These are phyloP conservation scores for Drosophila meridiana DNA, from an alignment of 2,888 invertebrate species.

Conservation along the genomic window DNA sequence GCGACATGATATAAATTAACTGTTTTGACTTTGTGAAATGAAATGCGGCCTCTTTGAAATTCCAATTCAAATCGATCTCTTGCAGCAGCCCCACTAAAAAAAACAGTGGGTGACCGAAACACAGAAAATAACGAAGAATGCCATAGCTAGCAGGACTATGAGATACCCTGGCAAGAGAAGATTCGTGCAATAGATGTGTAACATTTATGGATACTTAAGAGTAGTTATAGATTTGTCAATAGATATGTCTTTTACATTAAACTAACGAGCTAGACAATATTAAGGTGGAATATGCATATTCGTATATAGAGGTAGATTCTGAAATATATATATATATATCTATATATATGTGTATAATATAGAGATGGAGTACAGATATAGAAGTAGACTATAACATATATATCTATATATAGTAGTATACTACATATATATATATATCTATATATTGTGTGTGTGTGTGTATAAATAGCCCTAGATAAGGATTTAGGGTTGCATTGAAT, in stretches of 20 bases:
- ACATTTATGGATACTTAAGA: background rate
- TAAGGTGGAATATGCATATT: too few relatives aligned
- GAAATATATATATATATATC: background rate
- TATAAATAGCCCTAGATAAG: too few relatives aligned
- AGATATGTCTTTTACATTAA: background rate
- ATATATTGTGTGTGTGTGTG: too few relatives aligned
- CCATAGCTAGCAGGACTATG: background rate
- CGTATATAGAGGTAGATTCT: background rate
- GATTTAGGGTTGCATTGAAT: too few relatives aligned
- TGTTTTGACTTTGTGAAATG: constrained; percentile 83
- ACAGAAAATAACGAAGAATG: constrained; percentile 19
- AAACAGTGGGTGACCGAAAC: constrained; percentile 46
- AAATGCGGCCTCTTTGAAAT: constrained; percentile 80
- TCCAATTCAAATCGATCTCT: constrained; percentile 66
- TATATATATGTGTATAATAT: too few relatives aligned
- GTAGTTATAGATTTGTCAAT: background rate
- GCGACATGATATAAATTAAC: constrained; percentile 84
- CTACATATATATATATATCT: too few relatives aligned
- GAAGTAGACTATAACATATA: too few relatives aligned
- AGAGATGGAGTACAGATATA: too few relatives aligned
- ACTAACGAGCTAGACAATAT: too few relatives aligned
- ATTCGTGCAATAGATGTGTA: background rate
- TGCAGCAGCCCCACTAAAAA: constrained; percentile 30
- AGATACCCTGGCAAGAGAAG: constrained; percentile 32
- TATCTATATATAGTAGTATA: too few relatives aligned